Evolutionary conservation across 2,797 vertebrate species (phyloP).

Genomic region (Schizopygopsis malacanthus): DNA sequence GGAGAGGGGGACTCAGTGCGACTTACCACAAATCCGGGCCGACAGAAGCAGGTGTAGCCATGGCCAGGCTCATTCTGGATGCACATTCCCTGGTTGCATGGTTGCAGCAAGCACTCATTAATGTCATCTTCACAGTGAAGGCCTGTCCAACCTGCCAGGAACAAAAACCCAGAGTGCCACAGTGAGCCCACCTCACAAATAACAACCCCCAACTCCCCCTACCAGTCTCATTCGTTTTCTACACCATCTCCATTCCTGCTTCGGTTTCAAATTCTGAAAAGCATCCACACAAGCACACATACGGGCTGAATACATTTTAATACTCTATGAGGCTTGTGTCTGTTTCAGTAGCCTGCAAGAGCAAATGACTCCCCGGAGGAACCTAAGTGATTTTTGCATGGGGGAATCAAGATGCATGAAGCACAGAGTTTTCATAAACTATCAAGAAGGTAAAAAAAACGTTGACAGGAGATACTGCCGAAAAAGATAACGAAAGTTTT

Average conservation of each 20-base stretch:
- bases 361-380: slow-evolving; percentile 70
- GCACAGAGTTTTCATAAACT: slow-evolving; percentile 23
- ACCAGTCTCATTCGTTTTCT: slow-evolving; percentile 51
- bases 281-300: slow-evolving; percentile 30
- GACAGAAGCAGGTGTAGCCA: slow-evolving; percentile 86
- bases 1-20: slow-evolving; percentile 47
- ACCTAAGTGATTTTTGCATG: slow-evolving; percentile 61
- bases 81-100: slow-evolving; percentile 84
- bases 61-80: slow-evolving; percentile 82
- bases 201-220: slow-evolving; percentile 18
- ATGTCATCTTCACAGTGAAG: slow-evolving; percentile 84
- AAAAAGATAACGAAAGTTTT: no score
- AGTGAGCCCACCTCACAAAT: slow-evolving; percentile 54
- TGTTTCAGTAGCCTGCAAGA: slow-evolving; percentile 68
- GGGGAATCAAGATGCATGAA: slow-evolving; percentile 47
- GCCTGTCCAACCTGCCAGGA: slow-evolving; percentile 86
- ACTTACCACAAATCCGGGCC: slow-evolving; percentile 87
- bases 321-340: slow-evolving; percentile 69
- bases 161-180: slow-evolving; percentile 78
- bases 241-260: slow-evolving; percentile 25
- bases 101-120: slow-evolving; percentile 84
- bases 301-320: slow-evolving; percentile 72
- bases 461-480: neutral
- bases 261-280: neutral
- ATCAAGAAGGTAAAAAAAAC: neutral